These are phyloP conservation scores for Spheniscus humboldti DNA, from an alignment of 2,797 vertebrate genomes.

Conservation along the genomic window DNA sequence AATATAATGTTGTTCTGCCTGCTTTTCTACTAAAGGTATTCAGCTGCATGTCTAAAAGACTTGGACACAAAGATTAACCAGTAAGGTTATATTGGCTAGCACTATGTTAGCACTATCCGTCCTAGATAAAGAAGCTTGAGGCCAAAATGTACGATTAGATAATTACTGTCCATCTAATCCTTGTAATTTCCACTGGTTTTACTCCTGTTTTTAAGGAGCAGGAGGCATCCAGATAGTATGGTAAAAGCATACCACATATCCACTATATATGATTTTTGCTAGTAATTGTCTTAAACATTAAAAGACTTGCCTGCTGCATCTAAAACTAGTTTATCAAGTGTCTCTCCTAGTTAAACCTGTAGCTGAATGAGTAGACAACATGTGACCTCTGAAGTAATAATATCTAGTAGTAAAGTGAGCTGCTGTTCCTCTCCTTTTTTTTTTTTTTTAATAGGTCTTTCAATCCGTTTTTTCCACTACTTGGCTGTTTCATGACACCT, in stretches of 20 bases:
- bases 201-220: background rate
- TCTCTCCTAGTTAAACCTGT: background rate
- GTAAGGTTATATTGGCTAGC: background rate
- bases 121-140: background rate
- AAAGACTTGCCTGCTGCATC: background rate
- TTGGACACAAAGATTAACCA: background rate
- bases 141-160: background rate
- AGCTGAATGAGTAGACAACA: background rate
- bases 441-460: conserved; percentile 83
- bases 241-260: background rate
- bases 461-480: conserved; percentile 95
- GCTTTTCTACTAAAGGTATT: background rate
- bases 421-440: background rate
- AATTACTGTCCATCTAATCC: background rate
- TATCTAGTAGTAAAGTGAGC: background rate
- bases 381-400: background rate
- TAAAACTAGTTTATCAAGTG: background rate
- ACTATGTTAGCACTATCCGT: background rate
- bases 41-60: background rate
- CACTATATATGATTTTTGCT: background rate
- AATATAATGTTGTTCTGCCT: background rate
- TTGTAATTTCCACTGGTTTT: background rate
- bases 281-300: background rate
- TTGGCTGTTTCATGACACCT: conserved; percentile 94
- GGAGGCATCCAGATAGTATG: background rate